phyloP scores from a whole-genome alignment of 1,140 invertebrate species.

The Drosophila oshimai region DNA sequence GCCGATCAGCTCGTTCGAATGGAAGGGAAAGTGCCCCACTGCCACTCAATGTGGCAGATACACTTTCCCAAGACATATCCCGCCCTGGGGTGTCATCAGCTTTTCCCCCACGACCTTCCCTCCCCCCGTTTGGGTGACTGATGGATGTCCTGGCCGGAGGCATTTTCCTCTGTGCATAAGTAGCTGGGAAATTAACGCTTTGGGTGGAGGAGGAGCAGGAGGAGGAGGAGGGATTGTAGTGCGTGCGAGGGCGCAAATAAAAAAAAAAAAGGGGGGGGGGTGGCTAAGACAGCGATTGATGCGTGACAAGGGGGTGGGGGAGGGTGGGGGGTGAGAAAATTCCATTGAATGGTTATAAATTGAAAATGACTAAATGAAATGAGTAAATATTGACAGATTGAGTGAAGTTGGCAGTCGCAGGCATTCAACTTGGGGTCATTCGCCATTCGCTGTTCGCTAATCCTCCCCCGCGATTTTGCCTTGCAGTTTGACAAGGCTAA shows the following conservation, averaged over 20 bases:
- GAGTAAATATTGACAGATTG: constrained; percentile 79
- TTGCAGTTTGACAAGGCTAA: constrained; percentile 67
- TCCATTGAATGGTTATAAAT: constrained; percentile 79
- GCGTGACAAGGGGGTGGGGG: background rate
- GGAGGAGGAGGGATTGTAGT: background rate
- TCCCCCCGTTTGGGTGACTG: constrained; percentile 7
- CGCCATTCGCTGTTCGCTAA: too few species aligned
- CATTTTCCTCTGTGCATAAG: constrained; percentile 65
- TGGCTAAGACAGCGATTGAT: constrained; percentile 48
- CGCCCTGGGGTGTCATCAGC: constrained; percentile 20
- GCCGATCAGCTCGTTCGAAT: constrained; percentile 20
- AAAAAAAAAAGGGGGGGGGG: background rate
- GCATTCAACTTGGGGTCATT: background rate
- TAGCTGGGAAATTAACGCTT: constrained; percentile 76
- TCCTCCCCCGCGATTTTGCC: background rate
- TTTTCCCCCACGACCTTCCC: background rate
- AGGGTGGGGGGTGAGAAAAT: constrained; percentile 31
- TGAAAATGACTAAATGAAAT: constrained; percentile 80
- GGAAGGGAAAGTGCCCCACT: background rate
- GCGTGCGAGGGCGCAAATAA: constrained; percentile 37
- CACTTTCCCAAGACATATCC: background rate
- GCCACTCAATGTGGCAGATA: background rate
- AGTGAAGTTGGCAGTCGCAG: constrained; percentile 48
- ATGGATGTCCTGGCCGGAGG: constrained; percentile 47
- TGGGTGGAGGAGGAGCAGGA: background rate